Percentiles rank a stretch among this genome's conserved stretches.
phyloP scores from a whole-genome alignment of 2,888 invertebrate genomes.

The Baccha elongata region DNA sequence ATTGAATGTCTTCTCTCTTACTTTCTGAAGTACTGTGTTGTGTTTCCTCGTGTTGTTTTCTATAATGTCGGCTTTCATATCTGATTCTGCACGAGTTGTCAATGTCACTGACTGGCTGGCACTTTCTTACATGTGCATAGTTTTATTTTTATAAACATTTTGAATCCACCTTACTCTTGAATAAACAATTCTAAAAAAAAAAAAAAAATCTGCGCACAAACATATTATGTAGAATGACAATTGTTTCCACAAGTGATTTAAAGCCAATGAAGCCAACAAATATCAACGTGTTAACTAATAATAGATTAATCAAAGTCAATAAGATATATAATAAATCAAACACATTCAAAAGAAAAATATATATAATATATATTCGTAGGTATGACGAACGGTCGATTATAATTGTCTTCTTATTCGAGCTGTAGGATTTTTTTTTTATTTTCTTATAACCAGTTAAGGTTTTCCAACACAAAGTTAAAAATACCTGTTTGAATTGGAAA shows the following conservation, averaged over 20 bases:
- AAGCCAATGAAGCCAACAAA: conserved; percentile 10
- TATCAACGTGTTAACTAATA: conserved; percentile 1
- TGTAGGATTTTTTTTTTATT: too few species aligned
- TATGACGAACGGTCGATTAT: conserved; percentile 19
- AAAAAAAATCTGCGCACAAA: conserved; percentile 19
- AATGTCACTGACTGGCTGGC: neutral
- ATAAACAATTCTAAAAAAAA: neutral
- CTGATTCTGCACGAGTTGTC: conserved; percentile 13
- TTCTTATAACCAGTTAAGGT: too few species aligned
- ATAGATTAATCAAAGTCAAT: conserved; percentile 6
- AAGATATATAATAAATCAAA: conserved; percentile 1
- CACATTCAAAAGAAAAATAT: neutral
- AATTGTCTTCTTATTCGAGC: too few species aligned
- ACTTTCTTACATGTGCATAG: conserved; percentile 21
- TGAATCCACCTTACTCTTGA: neutral
- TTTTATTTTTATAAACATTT: neutral
- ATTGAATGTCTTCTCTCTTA: conserved; percentile 1
- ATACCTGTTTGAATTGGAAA: too few species aligned
- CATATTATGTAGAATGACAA: too few species aligned
- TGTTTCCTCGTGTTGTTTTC: conserved; percentile 17
- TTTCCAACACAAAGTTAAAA: too few species aligned
- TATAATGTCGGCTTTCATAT: conserved; percentile 16
- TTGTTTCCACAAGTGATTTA: conserved; percentile 3
- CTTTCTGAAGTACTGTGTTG: conserved; percentile 3
- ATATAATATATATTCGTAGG: neutral